phyloP scores from a whole-genome alignment of 1,140 invertebrate species.

The Bicyclus anynana region DNA sequence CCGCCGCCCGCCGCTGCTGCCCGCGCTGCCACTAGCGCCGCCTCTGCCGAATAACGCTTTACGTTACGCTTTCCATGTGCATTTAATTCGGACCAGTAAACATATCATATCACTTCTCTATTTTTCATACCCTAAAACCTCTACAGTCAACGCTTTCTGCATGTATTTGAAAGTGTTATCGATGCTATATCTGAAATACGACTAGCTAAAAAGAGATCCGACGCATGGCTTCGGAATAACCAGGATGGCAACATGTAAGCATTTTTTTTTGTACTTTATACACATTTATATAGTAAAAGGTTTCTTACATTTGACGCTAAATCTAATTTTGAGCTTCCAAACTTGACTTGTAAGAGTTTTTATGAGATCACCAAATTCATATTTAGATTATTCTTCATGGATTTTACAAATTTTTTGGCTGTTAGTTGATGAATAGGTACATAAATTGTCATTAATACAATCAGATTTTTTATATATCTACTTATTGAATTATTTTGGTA shows the following conservation, averaged over 20 bases:
- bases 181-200: constrained; percentile 23
- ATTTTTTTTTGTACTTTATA: constrained; percentile 43
- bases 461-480: background rate
- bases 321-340: constrained; percentile 16
- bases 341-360: constrained; percentile 43
- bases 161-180: constrained; percentile 35
- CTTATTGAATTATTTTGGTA: too few species aligned
- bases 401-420: too few species aligned
- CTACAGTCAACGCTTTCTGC: constrained; percentile 31
- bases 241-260: constrained; percentile 66
- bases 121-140: constrained; percentile 20
- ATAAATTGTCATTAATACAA: too few species aligned
- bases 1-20: constrained; percentile 36
- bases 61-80: constrained; percentile 40
- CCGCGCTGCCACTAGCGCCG: constrained; percentile 60
- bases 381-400: too few species aligned
- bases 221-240: constrained; percentile 73
- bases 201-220: constrained; percentile 34
- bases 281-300: background rate
- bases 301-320: constrained; percentile 19
- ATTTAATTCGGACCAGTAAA: constrained; percentile 39
- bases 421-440: too few species aligned
- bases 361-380: too few species aligned
- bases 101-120: constrained; percentile 16
- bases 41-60: constrained; percentile 22